Evolutionary conservation across 1,140 invertebrate genomes (phyloP).

Genomic region (Andricus grossulariae): DNA sequence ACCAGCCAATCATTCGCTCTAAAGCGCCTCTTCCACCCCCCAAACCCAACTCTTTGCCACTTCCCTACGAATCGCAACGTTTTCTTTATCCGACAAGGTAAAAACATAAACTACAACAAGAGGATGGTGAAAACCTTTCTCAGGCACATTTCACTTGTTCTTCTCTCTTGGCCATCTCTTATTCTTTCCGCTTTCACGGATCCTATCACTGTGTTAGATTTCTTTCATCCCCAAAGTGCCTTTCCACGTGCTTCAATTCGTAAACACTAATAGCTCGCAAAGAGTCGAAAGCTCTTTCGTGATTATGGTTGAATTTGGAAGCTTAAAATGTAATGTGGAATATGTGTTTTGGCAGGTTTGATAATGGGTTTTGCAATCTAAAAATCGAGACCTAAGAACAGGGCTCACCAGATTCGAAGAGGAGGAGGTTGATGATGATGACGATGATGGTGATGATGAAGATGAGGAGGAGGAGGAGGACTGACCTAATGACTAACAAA

Average conservation of each 20-base stretch:
- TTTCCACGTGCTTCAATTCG: conserved; percentile 19
- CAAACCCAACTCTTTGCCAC: background rate
- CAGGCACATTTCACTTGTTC: conserved; percentile 23
- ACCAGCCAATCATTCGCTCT: conserved; percentile 58
- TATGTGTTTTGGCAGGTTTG: background rate
- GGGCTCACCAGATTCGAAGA: background rate
- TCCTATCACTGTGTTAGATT: conserved; percentile 19
- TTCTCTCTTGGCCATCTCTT: background rate
- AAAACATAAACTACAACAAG: conserved; percentile 19
- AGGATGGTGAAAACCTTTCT: conserved; percentile 23
- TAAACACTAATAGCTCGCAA: conserved; percentile 14
- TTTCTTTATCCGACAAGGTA: conserved; percentile 17
- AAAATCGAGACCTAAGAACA: background rate
- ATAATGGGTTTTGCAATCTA: background rate
- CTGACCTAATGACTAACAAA: no score
- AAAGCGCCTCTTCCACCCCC: background rate
- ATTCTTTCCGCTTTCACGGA: conserved; percentile 14
- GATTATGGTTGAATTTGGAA: conserved; percentile 17
- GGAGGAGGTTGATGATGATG: no score
- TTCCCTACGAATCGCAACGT: background rate
- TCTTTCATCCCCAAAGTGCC: conserved; percentile 19
- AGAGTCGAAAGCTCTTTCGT: conserved; percentile 10
- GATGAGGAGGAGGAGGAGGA: no score
- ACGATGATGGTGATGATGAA: no score
- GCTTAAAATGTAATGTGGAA: background rate